Conservation (phyloP, 2,113 vertebrate genomes). For the Takifugu flavidus region DNA sequence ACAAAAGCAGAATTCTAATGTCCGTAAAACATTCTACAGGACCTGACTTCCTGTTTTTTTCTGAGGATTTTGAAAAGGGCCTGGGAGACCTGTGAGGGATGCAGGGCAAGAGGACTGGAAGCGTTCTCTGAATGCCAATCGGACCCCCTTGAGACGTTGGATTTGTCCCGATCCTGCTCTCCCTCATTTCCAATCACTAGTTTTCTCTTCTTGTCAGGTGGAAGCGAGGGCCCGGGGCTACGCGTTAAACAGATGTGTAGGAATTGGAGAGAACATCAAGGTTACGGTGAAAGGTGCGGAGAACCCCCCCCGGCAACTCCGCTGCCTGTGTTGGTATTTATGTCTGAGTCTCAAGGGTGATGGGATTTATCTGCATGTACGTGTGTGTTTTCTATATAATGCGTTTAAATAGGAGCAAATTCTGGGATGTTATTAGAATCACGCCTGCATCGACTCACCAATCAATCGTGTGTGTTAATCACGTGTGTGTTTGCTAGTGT, state of each 20-base stretch:
- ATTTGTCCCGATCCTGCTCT: conserved; percentile 6
- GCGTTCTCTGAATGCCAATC: conserved; percentile 47
- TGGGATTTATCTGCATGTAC: neutral
- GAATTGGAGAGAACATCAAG: conserved; percentile 61
- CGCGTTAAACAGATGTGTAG: conserved; percentile 56
- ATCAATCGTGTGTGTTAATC: no score
- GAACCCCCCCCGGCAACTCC: conserved; percentile 43
- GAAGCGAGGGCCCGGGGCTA: conserved; percentile 57
- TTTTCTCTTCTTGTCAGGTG: conserved; percentile 42
- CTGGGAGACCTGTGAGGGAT: conserved; percentile 23
- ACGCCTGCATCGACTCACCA: no score
- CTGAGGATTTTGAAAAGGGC: conserved; percentile 22
- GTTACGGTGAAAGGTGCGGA: conserved; percentile 60
- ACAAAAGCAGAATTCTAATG: no score
- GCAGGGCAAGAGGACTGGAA: conserved; percentile 23
- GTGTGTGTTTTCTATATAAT: neutral
- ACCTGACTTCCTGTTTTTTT: conserved; percentile 1
- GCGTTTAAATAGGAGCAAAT: neutral
- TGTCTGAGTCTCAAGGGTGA: conserved; percentile 41
- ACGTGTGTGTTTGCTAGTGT: neutral
- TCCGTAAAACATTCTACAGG: no score
- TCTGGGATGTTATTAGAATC: neutral
- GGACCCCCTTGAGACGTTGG: conserved; percentile 37
- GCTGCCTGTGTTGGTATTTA: conserved; percentile 51
- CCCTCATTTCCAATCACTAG: conserved; percentile 19